phyloP scores from a whole-genome alignment of 2,888 invertebrate genomes.

The Polyommatus icarus region DNA sequence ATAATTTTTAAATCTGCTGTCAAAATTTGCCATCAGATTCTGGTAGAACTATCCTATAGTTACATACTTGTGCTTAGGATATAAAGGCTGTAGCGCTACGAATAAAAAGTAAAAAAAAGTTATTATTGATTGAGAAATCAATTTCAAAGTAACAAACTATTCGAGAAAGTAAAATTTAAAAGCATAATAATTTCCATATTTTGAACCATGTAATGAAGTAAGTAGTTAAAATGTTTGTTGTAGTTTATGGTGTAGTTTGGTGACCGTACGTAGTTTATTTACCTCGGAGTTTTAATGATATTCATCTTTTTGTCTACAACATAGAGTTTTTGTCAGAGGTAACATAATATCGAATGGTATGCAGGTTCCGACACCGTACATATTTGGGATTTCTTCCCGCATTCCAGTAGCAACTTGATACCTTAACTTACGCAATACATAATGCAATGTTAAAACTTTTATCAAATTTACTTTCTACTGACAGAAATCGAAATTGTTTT shows the following conservation, averaged over 20 bases:
- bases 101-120: too few species aligned
- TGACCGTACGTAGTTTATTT: neutral
- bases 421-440: neutral
- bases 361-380: neutral
- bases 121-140: too few species aligned
- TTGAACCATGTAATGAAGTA: neutral
- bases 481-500: slow-evolving; percentile 79
- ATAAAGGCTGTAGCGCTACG: too few species aligned
- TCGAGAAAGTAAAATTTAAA: neutral
- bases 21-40: too few species aligned
- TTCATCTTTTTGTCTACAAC: neutral
- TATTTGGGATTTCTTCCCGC: slow-evolving; percentile 5
- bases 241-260: neutral
- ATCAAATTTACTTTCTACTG: slow-evolving; percentile 71
- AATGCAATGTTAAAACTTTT: slow-evolving; percentile 10
- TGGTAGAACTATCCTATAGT: too few species aligned
- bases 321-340: neutral
- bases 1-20: too few species aligned
- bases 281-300: neutral
- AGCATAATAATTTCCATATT: neutral
- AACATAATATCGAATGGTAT: neutral
- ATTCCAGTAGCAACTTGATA: neutral
- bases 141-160: too few species aligned
- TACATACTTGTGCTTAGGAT: too few species aligned
- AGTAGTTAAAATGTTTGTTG: neutral